phyloP scores from a whole-genome alignment of 1,140 invertebrate genomes.

The Asbolus verrucosus region DNA sequence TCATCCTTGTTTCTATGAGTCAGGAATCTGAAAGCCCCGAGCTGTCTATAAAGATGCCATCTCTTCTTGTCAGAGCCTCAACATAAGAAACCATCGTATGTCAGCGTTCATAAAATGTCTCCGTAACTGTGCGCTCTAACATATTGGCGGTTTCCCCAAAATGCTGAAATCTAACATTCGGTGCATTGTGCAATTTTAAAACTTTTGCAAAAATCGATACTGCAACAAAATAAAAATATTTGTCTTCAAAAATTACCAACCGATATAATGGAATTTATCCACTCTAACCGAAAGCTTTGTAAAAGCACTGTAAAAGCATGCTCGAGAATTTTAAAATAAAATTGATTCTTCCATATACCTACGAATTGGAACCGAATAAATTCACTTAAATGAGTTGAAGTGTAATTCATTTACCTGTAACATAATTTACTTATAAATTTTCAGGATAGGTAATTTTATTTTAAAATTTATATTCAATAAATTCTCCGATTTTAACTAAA shows the following conservation, averaged over 20 bases:
- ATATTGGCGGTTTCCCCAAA: too few relatives aligned
- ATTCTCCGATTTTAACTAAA: too few relatives aligned
- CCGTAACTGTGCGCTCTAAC: too few relatives aligned
- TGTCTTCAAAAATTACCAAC: too few relatives aligned
- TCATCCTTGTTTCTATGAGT: not conserved
- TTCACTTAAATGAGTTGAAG: conserved; percentile 33
- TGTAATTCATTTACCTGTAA: conserved; percentile 36
- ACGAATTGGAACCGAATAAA: conserved; percentile 10
- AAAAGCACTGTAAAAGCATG: conserved; percentile 32
- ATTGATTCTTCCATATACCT: conserved; percentile 19
- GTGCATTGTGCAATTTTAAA: too few relatives aligned
- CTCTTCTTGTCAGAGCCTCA: not conserved
- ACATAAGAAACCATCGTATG: not conserved
- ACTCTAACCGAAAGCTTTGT: conserved; percentile 15
- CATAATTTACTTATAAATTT: conserved; percentile 21
- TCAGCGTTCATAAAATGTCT: conserved; percentile 7
- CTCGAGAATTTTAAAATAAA: conserved; percentile 22
- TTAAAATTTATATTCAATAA: conserved; percentile 13
- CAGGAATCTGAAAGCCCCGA: conserved; percentile 5
- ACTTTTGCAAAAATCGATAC: too few relatives aligned
- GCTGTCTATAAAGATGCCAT: conserved; percentile 38
- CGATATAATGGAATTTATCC: conserved; percentile 18
- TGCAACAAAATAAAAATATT: too few relatives aligned
- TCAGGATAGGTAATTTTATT: conserved; percentile 20
- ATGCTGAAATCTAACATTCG: too few relatives aligned